These are phyloP conservation scores for Chanos chanos DNA, from an alignment of 2,797 vertebrate species.

Conservation along the genomic window DNA sequence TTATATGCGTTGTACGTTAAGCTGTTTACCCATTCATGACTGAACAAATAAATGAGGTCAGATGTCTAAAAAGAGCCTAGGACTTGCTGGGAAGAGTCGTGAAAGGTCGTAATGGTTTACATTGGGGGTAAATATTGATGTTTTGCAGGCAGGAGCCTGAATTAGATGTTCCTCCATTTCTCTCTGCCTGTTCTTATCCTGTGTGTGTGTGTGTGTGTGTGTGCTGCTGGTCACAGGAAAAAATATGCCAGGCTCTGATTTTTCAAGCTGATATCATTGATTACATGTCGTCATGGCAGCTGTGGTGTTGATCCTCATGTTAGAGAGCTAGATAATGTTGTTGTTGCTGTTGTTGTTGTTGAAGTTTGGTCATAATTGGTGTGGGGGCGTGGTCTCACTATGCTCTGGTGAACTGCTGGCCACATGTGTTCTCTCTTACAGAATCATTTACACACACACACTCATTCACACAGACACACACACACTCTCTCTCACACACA, in stretches of 20 bases:
- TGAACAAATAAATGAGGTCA: slow-evolving; percentile 64
- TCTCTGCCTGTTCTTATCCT: slow-evolving; percentile 10
- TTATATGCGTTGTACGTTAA: slow-evolving; percentile 50
- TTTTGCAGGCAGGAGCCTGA: slow-evolving; percentile 44
- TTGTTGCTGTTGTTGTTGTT: slow-evolving; percentile 19
- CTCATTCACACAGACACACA: slow-evolving; percentile 39
- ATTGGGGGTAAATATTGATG: slow-evolving; percentile 55
- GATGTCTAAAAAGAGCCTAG: slow-evolving; percentile 54
- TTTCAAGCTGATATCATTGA: slow-evolving; percentile 21
- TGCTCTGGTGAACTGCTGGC: slow-evolving; percentile 22
- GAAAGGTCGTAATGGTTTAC: slow-evolving; percentile 54
- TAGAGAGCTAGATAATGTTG: not conserved
- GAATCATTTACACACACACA: slow-evolving; percentile 2
- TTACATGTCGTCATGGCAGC: slow-evolving; percentile 17
- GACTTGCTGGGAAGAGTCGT: slow-evolving; percentile 45
- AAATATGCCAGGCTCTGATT: slow-evolving; percentile 31
- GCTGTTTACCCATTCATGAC: slow-evolving; percentile 58
- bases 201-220: slow-evolving; percentile 25
- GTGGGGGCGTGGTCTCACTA: slow-evolving; percentile 30
- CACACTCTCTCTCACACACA: not conserved
- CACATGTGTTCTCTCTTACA: slow-evolving; percentile 2
- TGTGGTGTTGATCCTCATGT: slow-evolving; percentile 25
- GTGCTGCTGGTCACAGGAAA: slow-evolving; percentile 28
- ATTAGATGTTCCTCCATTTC: slow-evolving; percentile 37
- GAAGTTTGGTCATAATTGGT: slow-evolving; percentile 51